Evolutionary conservation across 2,888 invertebrate genomes (phyloP).

Genomic region (Spialia ferax): DNA sequence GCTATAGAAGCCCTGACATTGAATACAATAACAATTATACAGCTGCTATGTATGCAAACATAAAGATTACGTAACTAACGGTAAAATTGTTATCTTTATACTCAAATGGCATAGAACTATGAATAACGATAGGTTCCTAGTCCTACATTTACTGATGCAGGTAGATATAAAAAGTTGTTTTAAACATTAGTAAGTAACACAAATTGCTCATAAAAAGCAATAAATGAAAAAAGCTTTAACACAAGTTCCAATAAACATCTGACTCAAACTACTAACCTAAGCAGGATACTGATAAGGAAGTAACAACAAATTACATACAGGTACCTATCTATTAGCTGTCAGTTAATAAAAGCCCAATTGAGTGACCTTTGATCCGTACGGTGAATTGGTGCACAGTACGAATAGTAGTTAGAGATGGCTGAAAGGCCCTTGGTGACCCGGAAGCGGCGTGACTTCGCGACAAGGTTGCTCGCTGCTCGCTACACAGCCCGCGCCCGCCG

Average conservation of each 20-base stretch:
- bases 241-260: conserved; percentile 5
- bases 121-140: too few species aligned
- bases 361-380: conserved; percentile 34
- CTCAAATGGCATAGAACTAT: background rate
- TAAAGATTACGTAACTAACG: background rate
- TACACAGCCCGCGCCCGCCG: conserved; percentile 53
- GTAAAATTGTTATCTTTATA: background rate
- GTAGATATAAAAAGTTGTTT: too few species aligned
- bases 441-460: conserved; percentile 73
- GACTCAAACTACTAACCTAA: conserved; percentile 5
- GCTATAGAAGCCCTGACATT: conserved; percentile 16
- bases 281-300: conserved; percentile 31
- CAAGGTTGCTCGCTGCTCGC: conserved; percentile 69
- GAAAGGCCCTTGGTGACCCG: conserved; percentile 79
- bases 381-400: conserved; percentile 23
- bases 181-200: too few species aligned
- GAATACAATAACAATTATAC: conserved; percentile 5
- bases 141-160: too few species aligned
- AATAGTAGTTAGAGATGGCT: conserved; percentile 49
- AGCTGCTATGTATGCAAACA: background rate
- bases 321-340: conserved; percentile 29
- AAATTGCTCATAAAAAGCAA: background rate
- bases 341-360: conserved; percentile 32
- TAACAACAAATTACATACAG: conserved; percentile 7
- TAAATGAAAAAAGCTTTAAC: background rate